Base-by-base conservation (phyloP, 2,113 vertebrate species). In the Pterocles burchelli region DNA sequence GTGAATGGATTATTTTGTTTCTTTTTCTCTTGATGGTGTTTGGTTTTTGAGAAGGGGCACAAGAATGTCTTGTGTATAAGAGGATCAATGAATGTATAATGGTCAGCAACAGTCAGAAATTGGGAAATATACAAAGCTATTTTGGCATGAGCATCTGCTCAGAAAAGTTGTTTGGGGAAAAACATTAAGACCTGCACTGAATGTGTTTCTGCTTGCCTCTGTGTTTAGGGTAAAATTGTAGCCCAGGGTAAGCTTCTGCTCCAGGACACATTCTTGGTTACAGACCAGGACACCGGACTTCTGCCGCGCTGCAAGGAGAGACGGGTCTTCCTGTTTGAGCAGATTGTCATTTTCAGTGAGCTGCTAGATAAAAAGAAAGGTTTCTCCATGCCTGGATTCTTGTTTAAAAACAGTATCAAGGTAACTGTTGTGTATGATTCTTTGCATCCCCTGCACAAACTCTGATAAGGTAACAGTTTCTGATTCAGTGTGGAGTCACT, bases 281-380 rank as follows among this genome's bases (percentile, higher is more conserved):
- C 98, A 36, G 99, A 99, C 97, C 99, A 99, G 95, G 99, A 99
- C 33, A 94, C 99, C 0, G 99, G 99, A 83, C 99, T 99, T 93
- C 98, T 99, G 92, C 99, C 99, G 66, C 99, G 99, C 77, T 99
- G 99, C 98, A 99, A 98, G 94, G 99, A 99, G 96, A 99, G 99
- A 96, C 99, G 99, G 48, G 97, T 99, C 77, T 99, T 99, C 98
- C 98, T 99, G 72, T 99, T 99, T 70, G 99, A 99, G 95, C 99
- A 99, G 98, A 99, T 99, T 46, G 98, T 99, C 90, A 99, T 99
- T 96, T 99, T 99, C 98, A 99, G 99, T 48, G 99, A 99, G 97
- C 99, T 99, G 29, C 97, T 99, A 73, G 99, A 99, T 97, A 99
- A 99, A 97, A 99, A 99, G 97, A 99, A 99, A 98, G 99, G 99